Conservation (phyloP, 2,888 invertebrate genomes). For the Conchocele bisecta region DNA sequence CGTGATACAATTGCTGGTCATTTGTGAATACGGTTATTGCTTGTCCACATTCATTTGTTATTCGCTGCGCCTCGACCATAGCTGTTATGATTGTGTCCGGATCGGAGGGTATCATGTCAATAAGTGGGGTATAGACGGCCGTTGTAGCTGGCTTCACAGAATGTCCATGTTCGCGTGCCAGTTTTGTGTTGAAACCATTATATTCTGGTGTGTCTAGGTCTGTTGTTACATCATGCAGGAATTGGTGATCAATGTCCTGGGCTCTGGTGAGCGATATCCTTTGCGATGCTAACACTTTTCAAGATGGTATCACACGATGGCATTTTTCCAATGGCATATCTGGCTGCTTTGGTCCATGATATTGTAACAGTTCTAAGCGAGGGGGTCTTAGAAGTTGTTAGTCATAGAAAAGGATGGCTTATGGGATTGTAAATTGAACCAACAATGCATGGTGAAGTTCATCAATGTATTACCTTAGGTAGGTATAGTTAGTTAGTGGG, state of each 20-base stretch:
- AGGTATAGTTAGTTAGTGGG: too few species aligned
- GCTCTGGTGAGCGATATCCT: slow-evolving; percentile 2
- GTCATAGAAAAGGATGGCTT: too few species aligned
- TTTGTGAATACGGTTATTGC: slow-evolving; percentile 44
- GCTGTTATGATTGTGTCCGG: slow-evolving; percentile 54
- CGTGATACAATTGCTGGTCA: slow-evolving; percentile 57
- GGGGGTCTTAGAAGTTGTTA: too few species aligned
- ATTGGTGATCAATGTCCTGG: slow-evolving; percentile 16
- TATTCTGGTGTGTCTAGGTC: slow-evolving; percentile 34
- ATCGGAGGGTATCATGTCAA: slow-evolving; percentile 50
- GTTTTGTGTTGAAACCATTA: slow-evolving; percentile 51
- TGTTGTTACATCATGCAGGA: slow-evolving; percentile 22
- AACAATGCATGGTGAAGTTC: too few species aligned
- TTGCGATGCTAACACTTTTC: slow-evolving; percentile 7
- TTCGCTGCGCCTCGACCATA: slow-evolving; percentile 25
- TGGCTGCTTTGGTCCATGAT: neutral
- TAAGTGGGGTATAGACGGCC: slow-evolving; percentile 48
- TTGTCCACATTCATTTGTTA: slow-evolving; percentile 27
- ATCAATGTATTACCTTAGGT: too few species aligned
- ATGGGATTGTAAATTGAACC: too few species aligned
- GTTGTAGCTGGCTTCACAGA: slow-evolving; percentile 30
- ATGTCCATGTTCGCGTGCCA: slow-evolving; percentile 35
- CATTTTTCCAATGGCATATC: neutral
- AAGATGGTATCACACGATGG: neutral
- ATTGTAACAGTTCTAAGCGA: too few species aligned